Conservation (phyloP, 1,140 invertebrate species). For the Bombus turneri region DNA sequence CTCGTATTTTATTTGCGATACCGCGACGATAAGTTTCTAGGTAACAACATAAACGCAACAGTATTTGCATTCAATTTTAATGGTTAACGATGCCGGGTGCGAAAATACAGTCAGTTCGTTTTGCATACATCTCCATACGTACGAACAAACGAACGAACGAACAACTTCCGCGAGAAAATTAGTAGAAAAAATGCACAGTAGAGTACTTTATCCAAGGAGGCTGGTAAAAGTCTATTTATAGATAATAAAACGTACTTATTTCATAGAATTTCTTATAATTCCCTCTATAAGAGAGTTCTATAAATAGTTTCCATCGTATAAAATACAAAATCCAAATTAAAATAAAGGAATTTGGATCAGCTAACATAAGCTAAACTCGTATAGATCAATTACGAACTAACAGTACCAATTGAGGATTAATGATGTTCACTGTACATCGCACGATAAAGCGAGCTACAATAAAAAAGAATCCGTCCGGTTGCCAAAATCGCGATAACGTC, state of each 20-base stretch:
- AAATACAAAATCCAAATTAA: background rate
- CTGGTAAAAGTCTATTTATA: too few relatives aligned
- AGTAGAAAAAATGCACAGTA: background rate
- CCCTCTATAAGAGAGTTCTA: too few relatives aligned
- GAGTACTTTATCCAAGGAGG: too few relatives aligned
- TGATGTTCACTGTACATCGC: too few relatives aligned
- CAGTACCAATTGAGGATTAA: too few relatives aligned
- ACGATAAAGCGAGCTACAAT: too few relatives aligned
- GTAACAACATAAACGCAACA: conserved; percentile 7
- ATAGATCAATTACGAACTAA: too few relatives aligned
- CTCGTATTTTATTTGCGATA: background rate
- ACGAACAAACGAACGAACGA: background rate
- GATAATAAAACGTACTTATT: too few relatives aligned
- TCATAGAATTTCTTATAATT: too few relatives aligned
- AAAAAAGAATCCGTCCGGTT: background rate
- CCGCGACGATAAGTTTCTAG: conserved; percentile 4
- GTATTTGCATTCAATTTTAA: conserved; percentile 16
- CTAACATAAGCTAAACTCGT: background rate
- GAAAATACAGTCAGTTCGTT: conserved; percentile 2
- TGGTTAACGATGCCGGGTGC: conserved; percentile 5
- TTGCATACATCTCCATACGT: conserved; percentile 37
- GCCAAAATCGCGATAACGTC: background rate
- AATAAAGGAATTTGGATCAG: background rate
- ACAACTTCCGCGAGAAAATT: too few relatives aligned
- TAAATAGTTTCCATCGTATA: too few relatives aligned